Evolutionary conservation across 1,140 invertebrate species (phyloP).

Genomic region (Camponotus pennsylvanicus): DNA sequence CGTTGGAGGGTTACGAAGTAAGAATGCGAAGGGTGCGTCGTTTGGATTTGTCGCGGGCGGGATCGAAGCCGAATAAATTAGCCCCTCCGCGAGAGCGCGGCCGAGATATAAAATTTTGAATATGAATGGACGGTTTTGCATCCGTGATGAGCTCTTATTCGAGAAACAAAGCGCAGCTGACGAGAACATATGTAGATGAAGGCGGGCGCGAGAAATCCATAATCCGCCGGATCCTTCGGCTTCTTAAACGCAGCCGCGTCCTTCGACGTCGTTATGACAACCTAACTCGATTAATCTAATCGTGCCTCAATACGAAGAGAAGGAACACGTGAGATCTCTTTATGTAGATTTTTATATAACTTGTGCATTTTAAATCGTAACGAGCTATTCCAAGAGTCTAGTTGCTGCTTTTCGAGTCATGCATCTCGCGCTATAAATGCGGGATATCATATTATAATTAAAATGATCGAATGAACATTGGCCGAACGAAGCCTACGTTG

Average conservation of each 20-base stretch:
- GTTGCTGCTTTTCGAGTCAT: neutral
- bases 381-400: neutral
- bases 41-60: constrained; percentile 81
- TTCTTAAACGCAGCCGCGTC: constrained; percentile 54
- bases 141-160: constrained; percentile 90
- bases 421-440: neutral
- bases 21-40: constrained; percentile 64
- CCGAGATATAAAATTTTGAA: constrained; percentile 94
- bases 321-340: neutral
- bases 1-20: constrained; percentile 14
- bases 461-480: constrained; percentile 76
- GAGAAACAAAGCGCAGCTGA: constrained; percentile 89
- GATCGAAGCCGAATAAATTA: constrained; percentile 87
- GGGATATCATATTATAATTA: constrained; percentile 72
- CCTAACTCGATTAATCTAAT: constrained; percentile 20
- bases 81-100: constrained; percentile 74
- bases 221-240: constrained; percentile 57
- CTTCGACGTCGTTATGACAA: constrained; percentile 8
- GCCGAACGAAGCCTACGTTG: constrained; percentile 42
- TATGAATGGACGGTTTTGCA: constrained; percentile 95
- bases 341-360: neutral
- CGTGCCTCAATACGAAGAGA: neutral
- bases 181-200: constrained; percentile 90
- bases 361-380: neutral
- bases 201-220: constrained; percentile 70